Evolutionary conservation across 1,140 invertebrate species (phyloP), one percentile per base, ranked within the genome.

Genomic region (Microvelia longipes): DNA sequence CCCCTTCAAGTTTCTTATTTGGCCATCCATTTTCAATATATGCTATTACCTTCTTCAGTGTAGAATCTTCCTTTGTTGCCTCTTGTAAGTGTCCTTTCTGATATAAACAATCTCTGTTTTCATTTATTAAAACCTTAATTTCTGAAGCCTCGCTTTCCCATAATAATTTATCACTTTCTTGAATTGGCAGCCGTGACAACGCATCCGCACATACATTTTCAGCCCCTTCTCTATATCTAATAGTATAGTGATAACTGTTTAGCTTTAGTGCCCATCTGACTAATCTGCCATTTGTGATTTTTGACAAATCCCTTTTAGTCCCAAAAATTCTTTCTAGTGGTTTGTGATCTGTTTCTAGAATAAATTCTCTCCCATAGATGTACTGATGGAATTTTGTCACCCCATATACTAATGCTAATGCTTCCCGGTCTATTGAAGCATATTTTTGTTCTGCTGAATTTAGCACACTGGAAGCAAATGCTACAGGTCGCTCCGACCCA

Each of bases 341-440:
- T 70, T 81, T 77, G 70, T 84, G 81, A 70, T 85, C 83, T 0
- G 81, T 83, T 60, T 75, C 70, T 19, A 84, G 70, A 5, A 75
- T 75, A 76, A 85, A 86, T 24, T 76, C 66, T 24, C 77, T 71
- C 29, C 84, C 83, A 73, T 77, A 80, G 1, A 87, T 67, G 73
- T 81, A 86, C 35, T 82, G 73, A 30, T 83, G 77, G 75, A 85
- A 85, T 74, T 81, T 81, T 69, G 79, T 78, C 2, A 86, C 77
- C 2, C 78, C 80, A 74, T 77, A 85, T 0, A 84, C 71, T 14
- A 86, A 79, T 1, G 79, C 78, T n/a, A 83, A 73, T 5, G 80
- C 81, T 77, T 87, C 83, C 73, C 80, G 83, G 30, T 87, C 81
- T 28, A 83, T 80, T 71, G 82, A 80, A 13, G 78, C 71, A 67